Evolutionary conservation across 2,888 invertebrate species (phyloP).

Genomic region (Scaptodrosophila latifasciaeformis): DNA sequence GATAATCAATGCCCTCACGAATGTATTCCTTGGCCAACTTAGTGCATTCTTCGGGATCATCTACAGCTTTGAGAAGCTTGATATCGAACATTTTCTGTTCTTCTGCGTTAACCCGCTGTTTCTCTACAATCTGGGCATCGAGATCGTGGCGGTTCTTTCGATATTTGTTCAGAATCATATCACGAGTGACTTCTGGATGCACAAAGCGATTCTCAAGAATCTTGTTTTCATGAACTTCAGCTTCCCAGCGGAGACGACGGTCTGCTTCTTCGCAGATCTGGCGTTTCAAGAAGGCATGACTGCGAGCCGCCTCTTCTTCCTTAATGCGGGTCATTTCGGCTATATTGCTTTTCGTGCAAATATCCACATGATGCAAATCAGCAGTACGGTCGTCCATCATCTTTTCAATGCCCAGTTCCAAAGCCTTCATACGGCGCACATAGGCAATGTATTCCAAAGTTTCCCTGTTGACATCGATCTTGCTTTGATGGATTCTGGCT

Average conservation of each 20-base stretch:
- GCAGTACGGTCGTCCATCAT: conserved; percentile 52
- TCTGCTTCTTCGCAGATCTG: conserved; percentile 68
- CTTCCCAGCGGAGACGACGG: conserved; percentile 49
- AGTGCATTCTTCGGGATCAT: conserved; percentile 57
- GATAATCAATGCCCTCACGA: conserved; percentile 53
- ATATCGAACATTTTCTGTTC: conserved; percentile 55
- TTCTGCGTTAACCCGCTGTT: conserved; percentile 50
- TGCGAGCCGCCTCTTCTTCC: conserved; percentile 47
- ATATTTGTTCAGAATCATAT: conserved; percentile 40
- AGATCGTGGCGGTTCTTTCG: conserved; percentile 42
- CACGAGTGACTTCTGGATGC: conserved; percentile 37
- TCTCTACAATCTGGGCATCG: conserved; percentile 57
- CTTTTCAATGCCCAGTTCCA: conserved; percentile 54
- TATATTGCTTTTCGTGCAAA: conserved; percentile 57
- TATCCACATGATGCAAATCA: conserved; percentile 58
- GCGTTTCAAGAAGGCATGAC: conserved; percentile 50
- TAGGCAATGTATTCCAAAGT: conserved; percentile 65
- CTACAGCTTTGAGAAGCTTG: conserved; percentile 49
- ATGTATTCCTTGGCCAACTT: conserved; percentile 55
- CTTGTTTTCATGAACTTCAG: conserved; percentile 57
- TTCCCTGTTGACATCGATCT: conserved; percentile 45
- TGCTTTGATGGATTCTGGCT: conserved; percentile 27
- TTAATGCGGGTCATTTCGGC: conserved; percentile 42
- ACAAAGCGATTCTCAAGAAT: conserved; percentile 68
- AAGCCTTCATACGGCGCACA: conserved; percentile 52